A percentile compares a stretch with the other conserved stretches of the same genome.
These are phyloP conservation scores for Metalampra italica DNA, from an alignment of 2,888 invertebrate species.

Conservation along the genomic window DNA sequence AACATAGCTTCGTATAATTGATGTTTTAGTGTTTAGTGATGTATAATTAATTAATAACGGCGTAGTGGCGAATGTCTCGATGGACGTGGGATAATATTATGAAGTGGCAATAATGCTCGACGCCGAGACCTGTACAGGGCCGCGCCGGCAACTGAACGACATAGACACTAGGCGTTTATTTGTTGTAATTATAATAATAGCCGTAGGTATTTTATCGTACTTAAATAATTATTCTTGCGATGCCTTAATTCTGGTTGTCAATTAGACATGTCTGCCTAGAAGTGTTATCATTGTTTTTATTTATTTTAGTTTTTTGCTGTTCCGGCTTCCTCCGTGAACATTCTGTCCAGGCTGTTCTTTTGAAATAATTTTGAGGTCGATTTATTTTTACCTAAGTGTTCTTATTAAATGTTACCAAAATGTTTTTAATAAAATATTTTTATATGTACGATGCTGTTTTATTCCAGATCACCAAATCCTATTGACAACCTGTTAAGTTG, in stretches of 20 bases:
- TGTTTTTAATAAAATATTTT: slow-evolving; percentile 81
- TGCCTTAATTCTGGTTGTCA: slow-evolving; percentile 81
- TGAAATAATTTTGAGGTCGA: slow-evolving; percentile 79
- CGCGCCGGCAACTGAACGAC: slow-evolving; percentile 49
- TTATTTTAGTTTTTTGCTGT: slow-evolving; percentile 74
- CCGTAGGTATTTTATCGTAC: slow-evolving; percentile 78
- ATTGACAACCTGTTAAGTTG: too few relatives aligned
- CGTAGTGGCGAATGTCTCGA: slow-evolving; percentile 69
- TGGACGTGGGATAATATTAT: slow-evolving; percentile 52
- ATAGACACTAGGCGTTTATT: slow-evolving; percentile 68
- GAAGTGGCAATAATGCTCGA: slow-evolving; percentile 75
- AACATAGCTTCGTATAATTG: slow-evolving; percentile 79
- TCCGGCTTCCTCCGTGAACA: slow-evolving; percentile 78
- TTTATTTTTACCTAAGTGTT: slow-evolving; percentile 81
- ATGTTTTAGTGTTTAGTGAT: slow-evolving; percentile 77
- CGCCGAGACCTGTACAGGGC: slow-evolving; percentile 49
- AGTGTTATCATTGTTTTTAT: slow-evolving; percentile 77
- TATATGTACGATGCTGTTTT: slow-evolving; percentile 69
- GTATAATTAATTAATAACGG: slow-evolving; percentile 45
- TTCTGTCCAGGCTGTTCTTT: slow-evolving; percentile 80
- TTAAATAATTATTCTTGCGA: slow-evolving; percentile 80
- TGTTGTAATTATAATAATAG: slow-evolving; percentile 79
- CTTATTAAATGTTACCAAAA: slow-evolving; percentile 81
- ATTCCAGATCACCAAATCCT: slow-evolving; percentile 16
- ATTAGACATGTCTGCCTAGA: slow-evolving; percentile 79